Evolutionary conservation across 2,888 invertebrate genomes (phyloP).

Genomic region (Nasonia oneida): DNA sequence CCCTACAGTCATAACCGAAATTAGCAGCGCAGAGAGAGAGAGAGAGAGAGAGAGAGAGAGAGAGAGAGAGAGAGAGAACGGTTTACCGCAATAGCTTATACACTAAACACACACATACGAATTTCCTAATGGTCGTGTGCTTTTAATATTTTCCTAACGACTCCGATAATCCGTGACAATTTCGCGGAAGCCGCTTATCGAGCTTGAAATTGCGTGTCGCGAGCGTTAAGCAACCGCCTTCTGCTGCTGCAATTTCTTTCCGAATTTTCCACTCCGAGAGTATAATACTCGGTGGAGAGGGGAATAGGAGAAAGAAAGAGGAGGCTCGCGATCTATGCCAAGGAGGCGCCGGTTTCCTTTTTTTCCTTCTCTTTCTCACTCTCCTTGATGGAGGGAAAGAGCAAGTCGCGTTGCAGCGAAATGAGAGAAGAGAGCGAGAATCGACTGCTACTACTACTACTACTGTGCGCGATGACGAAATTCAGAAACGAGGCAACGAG

Average conservation of each 20-base stretch:
- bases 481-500: slow-evolving; percentile 73
- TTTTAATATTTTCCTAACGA: slow-evolving; percentile 50
- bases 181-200: slow-evolving; percentile 9
- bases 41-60: not conserved
- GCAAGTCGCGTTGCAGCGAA: slow-evolving; percentile 22
- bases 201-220: slow-evolving; percentile 21
- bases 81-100: not conserved
- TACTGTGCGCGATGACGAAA: slow-evolving; percentile 71
- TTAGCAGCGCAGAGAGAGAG: not conserved
- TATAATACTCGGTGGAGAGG: not conserved
- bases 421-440: slow-evolving; percentile 54
- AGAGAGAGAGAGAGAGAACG: too few species aligned
- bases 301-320: slow-evolving; percentile 28
- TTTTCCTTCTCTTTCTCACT: slow-evolving; percentile 31
- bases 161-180: not conserved
- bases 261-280: slow-evolving; percentile 8
- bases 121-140: slow-evolving; percentile 1
- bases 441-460: slow-evolving; percentile 11
- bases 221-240: not conserved
- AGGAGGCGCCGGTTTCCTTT: slow-evolving; percentile 61
- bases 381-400: slow-evolving; percentile 53
- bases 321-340: slow-evolving; percentile 58
- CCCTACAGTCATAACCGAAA: not conserved
- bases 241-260: slow-evolving; percentile 18
- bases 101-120: not conserved